Base-by-base conservation (phyloP, 2,797 vertebrate species). In the Cichlasoma orientale region DNA sequence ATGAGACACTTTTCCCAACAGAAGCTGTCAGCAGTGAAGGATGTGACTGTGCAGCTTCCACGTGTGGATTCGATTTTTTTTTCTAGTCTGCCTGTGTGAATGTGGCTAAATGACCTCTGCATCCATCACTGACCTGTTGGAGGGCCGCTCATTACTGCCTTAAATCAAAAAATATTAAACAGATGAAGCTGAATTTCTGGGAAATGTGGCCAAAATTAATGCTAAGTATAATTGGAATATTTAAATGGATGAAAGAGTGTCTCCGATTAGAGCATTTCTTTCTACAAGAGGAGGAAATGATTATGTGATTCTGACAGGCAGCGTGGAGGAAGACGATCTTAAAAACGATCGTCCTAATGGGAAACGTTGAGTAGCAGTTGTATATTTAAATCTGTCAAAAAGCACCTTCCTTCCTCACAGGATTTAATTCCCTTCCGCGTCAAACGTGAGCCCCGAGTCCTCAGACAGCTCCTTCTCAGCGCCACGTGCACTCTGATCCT, bases 401-500 rank as follows among this genome's bases (percentile, higher is more conserved):
- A 50, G 3, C 38, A 50, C 41, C 10, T 68, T 18, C 12, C 41
- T 29, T 21, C 23, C n/a, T 77, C 18, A 53, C 53, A 79, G 18
- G 54, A 19, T 66, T 56, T 19, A 47, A 78, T 71, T 23, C 50
- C 33, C 31, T 53, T 27, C 11, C 36, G 53, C 19, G 27, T 18
- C 66, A 68, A 27, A 44, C 12, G 14, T 61, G 36, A 19, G 47
- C 19, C 12, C 11, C 47, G 18, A 63, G 16, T 33, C 56, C 21
- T 8, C 25, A n/a, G 13, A 70, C n/a, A 19, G 33, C 16, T 58
- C 25, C 29, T 33, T 5, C 23, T 13, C 50, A 71, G 79, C 41
- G 31, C 9, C 69, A 52, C 52, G 70, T 63, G 73, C 61, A 47
- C 72, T 56, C 66, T 79, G 77, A 82, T 84, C 61, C 76, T 74